Evolutionary conservation across 37 sponge, comb jelly and placozoan genomes (phyloP).

Genomic region (Haliclona indistincta): DNA sequence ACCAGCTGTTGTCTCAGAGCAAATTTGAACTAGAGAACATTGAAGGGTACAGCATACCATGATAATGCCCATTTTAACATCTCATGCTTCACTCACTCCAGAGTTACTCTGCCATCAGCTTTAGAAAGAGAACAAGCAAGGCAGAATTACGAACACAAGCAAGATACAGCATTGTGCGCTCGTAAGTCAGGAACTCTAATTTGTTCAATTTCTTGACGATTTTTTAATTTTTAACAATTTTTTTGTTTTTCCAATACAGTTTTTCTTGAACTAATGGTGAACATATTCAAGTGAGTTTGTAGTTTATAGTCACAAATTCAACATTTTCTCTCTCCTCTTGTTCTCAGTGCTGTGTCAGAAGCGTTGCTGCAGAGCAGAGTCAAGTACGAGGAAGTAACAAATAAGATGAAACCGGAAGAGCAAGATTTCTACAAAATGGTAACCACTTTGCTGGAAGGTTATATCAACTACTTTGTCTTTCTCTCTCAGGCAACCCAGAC

Average conservation of each 20-base stretch:
- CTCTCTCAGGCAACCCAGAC: slow-evolving; percentile 27
- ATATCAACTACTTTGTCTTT: not conserved
- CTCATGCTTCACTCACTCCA: too few relatives aligned
- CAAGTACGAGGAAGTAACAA: slow-evolving; percentile 33
- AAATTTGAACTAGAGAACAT: too few relatives aligned
- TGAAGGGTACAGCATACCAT: too few relatives aligned
- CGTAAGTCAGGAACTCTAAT: slow-evolving; percentile 19
- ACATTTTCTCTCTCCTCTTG: not conserved
- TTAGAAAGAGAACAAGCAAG: slow-evolving; percentile 15
- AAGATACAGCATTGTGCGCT: slow-evolving; percentile 22
- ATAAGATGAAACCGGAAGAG: slow-evolving; percentile 21
- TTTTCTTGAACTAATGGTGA: slow-evolving; percentile 69
- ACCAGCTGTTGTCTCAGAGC: slow-evolving; percentile 7
- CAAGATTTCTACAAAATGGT: slow-evolving; percentile 52
- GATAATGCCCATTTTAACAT: too few relatives aligned
- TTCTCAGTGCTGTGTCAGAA: slow-evolving; percentile 25
- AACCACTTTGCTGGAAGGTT: not conserved
- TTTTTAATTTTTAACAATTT: not conserved
- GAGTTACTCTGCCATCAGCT: not conserved
- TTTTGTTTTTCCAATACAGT: slow-evolving; percentile 18
- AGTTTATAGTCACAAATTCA: not conserved
- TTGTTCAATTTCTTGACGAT: not conserved
- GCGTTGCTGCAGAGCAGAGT: slow-evolving; percentile 42
- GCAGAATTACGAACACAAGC: slow-evolving; percentile 28
- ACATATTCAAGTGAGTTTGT: not conserved